Evolutionary conservation across 2,888 invertebrate genomes (phyloP).

Genomic region (Crocallis elinguaria): DNA sequence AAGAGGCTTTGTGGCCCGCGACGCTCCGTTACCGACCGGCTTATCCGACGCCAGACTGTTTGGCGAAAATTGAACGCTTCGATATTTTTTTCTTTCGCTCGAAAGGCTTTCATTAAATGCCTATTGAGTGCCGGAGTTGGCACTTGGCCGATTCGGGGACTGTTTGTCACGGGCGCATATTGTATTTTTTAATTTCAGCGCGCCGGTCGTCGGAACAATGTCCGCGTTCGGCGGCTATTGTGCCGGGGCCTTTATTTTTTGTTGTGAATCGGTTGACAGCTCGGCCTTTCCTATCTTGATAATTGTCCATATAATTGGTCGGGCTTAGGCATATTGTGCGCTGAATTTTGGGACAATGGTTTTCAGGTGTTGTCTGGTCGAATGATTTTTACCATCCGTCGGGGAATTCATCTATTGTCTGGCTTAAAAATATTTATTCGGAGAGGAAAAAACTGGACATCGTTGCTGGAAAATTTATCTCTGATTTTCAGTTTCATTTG

Average conservation of each 20-base stretch:
- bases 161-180: slow-evolving; percentile 65
- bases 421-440: background rate
- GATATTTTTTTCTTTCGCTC: slow-evolving; percentile 50
- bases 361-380: slow-evolving; percentile 37
- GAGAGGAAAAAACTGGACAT: background rate
- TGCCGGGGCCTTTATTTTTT: slow-evolving; percentile 59
- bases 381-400: slow-evolving; percentile 26
- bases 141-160: slow-evolving; percentile 42
- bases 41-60: slow-evolving; percentile 69
- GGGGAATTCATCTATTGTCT: slow-evolving; percentile 14
- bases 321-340: slow-evolving; percentile 71
- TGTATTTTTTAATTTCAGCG: slow-evolving; percentile 61
- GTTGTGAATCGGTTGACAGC: slow-evolving; percentile 65
- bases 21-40: slow-evolving; percentile 69
- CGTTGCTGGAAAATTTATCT: no score
- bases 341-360: slow-evolving; percentile 47
- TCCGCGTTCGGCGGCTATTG: slow-evolving; percentile 43
- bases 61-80: slow-evolving; percentile 71
- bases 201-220: slow-evolving; percentile 49
- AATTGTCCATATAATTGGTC: slow-evolving; percentile 80
- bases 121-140: slow-evolving; percentile 56
- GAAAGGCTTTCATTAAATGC: slow-evolving; percentile 57
- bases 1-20: slow-evolving; percentile 77
- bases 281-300: slow-evolving; percentile 65
- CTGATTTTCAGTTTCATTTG: background rate